Evolutionary conservation across 2,797 vertebrate species (phyloP).

Genomic region (Uromys caudimaculatus): DNA sequence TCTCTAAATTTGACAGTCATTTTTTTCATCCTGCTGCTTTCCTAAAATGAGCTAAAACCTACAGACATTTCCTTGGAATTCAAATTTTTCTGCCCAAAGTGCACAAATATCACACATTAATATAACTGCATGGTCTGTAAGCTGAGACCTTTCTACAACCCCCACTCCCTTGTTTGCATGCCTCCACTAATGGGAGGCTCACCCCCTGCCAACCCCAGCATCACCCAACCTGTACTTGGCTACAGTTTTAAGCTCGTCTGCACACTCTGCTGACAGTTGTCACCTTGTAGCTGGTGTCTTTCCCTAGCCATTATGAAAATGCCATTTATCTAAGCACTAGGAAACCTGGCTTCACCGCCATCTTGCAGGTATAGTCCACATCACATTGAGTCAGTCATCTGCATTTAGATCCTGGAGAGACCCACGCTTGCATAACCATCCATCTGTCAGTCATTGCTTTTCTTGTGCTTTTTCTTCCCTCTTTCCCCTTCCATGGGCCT

Average conservation of each 20-base stretch:
- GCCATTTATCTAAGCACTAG: neutral
- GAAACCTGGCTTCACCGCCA: conserved; percentile 19
- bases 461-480: neutral
- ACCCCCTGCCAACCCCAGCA: neutral
- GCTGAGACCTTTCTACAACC: neutral
- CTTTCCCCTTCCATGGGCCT: neutral
- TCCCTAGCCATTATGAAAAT: neutral
- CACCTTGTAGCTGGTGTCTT: neutral
- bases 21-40: conserved; percentile 26
- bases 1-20: neutral
- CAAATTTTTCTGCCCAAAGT: conserved; percentile 5
- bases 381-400: neutral
- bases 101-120: neutral
- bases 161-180: neutral
- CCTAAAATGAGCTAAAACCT: conserved; percentile 51
- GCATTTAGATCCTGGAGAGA: conserved; percentile 16
- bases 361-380: neutral
- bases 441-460: neutral
- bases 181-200: neutral
- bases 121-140: neutral
- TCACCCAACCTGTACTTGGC: conserved; percentile 9
- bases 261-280: neutral
- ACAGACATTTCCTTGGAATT: conserved; percentile 33
- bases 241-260: neutral
- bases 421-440: neutral